Evolutionary conservation across 2,797 vertebrate species (phyloP).

Genomic region (Hapalemur alaotrensis): DNA sequence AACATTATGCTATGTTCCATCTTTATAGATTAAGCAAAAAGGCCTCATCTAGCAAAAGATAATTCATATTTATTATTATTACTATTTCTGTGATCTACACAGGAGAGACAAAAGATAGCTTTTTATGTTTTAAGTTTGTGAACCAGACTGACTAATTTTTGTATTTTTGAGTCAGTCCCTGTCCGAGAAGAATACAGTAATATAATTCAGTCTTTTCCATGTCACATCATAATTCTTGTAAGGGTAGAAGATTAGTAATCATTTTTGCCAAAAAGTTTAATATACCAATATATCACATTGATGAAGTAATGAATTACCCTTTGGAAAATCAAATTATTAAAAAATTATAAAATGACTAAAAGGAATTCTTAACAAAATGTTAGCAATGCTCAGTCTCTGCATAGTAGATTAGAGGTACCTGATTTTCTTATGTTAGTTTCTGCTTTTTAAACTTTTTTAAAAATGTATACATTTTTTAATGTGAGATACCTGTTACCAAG

Average conservation of each 20-base stretch:
- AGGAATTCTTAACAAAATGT: neutral
- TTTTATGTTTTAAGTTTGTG: constrained; percentile 19
- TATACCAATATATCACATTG: neutral
- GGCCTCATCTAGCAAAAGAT: neutral
- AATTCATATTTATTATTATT: neutral
- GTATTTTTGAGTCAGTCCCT: constrained; percentile 26
- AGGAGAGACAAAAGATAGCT: neutral
- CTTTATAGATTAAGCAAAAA: constrained; percentile 24
- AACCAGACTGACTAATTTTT: constrained; percentile 3
- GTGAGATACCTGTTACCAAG: neutral
- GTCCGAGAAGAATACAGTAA: constrained; percentile 6
- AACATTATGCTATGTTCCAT: neutral
- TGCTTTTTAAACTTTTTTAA: neutral
- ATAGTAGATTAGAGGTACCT: neutral
- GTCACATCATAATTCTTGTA: neutral
- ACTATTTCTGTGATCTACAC: neutral
- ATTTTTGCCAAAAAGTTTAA: constrained; percentile 18
- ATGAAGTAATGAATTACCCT: neutral
- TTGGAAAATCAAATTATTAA: neutral
- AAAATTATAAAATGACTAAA: neutral
- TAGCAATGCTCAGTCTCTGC: neutral
- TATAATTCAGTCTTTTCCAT: neutral
- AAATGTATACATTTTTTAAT: neutral
- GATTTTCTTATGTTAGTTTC: neutral
- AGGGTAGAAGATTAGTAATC: constrained; percentile 1